These are phyloP conservation scores for Philereme transversata DNA, from an alignment of 2,888 invertebrate species.

Conservation along the genomic window DNA sequence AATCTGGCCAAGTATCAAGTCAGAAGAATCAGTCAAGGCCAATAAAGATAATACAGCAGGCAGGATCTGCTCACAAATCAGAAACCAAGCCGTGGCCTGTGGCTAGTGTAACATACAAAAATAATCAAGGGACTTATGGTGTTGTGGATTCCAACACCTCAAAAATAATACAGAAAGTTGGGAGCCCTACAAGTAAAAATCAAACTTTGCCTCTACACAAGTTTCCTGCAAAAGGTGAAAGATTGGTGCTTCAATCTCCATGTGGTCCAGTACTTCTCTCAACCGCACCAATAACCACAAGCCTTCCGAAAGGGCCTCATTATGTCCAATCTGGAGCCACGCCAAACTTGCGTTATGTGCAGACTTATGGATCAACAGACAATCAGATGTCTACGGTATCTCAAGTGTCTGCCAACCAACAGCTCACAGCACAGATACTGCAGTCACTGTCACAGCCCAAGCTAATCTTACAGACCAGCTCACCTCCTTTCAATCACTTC, in stretches of 20 bases:
- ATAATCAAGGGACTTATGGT: slow-evolving; percentile 62
- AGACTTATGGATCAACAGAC: slow-evolving; percentile 68
- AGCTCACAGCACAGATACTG: slow-evolving; percentile 85
- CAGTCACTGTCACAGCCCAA: slow-evolving; percentile 82
- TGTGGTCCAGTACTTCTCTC: slow-evolving; percentile 76
- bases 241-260: slow-evolving; percentile 73
- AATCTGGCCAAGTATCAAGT: slow-evolving; percentile 62
- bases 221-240: slow-evolving; percentile 68
- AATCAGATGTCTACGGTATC: slow-evolving; percentile 69
- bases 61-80: slow-evolving; percentile 68
- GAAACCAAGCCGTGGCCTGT: slow-evolving; percentile 74
- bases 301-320: slow-evolving; percentile 74
- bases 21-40: slow-evolving; percentile 78
- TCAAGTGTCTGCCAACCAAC: slow-evolving; percentile 85
- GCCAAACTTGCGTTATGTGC: slow-evolving; percentile 74
- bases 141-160: slow-evolving; percentile 67
- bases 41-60: slow-evolving; percentile 83
- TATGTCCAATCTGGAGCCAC: slow-evolving; percentile 78
- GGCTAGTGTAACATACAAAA: slow-evolving; percentile 70
- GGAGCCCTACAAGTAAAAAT: slow-evolving; percentile 71
- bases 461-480: slow-evolving; percentile 63
- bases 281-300: slow-evolving; percentile 68
- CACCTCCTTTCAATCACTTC: slow-evolving; percentile 52
- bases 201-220: slow-evolving; percentile 62
- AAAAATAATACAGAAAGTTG: slow-evolving; percentile 77